phyloP scores from a whole-genome alignment of 2,797 vertebrate genomes.

The Pipistrellus nathusii region DNA sequence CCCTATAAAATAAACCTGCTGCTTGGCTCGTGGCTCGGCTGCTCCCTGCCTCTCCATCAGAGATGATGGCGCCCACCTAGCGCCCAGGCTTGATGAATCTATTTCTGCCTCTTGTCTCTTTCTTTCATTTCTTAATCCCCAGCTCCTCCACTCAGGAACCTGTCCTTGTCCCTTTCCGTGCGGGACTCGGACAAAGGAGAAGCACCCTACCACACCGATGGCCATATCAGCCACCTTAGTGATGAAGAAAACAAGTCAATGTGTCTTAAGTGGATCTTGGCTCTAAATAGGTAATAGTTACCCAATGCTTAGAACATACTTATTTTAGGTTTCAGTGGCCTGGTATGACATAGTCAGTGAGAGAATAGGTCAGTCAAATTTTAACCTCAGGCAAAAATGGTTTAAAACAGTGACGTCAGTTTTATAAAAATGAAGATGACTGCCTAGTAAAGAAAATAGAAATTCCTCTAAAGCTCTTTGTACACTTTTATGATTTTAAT shows the following conservation, averaged over 20 bases:
- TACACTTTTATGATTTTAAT: constrained; percentile 58
- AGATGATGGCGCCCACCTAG: too few species aligned
- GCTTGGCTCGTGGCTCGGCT: too few species aligned
- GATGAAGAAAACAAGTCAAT: constrained; percentile 26
- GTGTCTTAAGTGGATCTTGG: constrained; percentile 51
- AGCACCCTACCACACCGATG: too few species aligned
- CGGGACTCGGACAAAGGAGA: too few species aligned
- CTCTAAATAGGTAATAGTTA: constrained; percentile 63
- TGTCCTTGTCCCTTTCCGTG: too few species aligned
- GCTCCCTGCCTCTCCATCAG: too few species aligned
- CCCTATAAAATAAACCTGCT: too few species aligned
- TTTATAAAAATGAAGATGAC: constrained; percentile 70
- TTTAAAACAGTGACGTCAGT: constrained; percentile 56
- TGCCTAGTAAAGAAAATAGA: constrained; percentile 56
- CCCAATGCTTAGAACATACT: constrained; percentile 67
- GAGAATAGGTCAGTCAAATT: constrained; percentile 63
- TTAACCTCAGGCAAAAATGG: constrained; percentile 61
- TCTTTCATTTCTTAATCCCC: too few species aligned
- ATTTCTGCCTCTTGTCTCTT: too few species aligned
- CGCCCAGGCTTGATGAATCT: too few species aligned
- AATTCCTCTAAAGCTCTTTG: constrained; percentile 43
- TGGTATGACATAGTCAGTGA: constrained; percentile 67
- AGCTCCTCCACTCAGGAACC: too few species aligned
- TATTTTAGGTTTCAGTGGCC: constrained; percentile 77
- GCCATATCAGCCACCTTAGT: neutral